A percentile compares a stretch with the other conserved stretches of the same genome.
Conservation (phyloP, 1,140 invertebrate species). For the Andrena cerasifolii region DNA sequence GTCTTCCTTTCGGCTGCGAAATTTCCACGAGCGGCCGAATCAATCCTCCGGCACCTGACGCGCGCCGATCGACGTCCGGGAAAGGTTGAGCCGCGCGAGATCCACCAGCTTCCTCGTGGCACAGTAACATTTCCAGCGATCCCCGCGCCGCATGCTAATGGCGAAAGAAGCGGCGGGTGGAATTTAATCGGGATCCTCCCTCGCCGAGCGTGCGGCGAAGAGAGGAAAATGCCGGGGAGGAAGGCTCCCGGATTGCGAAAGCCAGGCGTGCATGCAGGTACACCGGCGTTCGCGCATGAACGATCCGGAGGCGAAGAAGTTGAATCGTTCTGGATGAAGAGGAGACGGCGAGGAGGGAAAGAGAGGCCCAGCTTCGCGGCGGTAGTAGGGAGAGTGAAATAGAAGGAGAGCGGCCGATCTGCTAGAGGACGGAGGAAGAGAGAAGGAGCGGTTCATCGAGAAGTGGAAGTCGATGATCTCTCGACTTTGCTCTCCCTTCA, state of each 20-base stretch:
- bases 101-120: constrained; percentile 5
- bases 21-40: neutral
- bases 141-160: neutral
- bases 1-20: neutral
- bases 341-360: constrained; percentile 37
- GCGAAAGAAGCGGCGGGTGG: neutral
- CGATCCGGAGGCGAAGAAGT: constrained; percentile 57
- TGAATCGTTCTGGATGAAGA: constrained; percentile 53
- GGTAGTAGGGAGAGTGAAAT: constrained; percentile 26
- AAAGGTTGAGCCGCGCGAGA: neutral
- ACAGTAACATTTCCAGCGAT: constrained; percentile 38
- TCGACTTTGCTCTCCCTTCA: constrained; percentile 71
- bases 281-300: constrained; percentile 49
- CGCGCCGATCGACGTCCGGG: too few relatives aligned
- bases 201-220: neutral
- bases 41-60: neutral
- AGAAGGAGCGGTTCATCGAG: constrained; percentile 43
- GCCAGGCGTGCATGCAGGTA: constrained; percentile 56
- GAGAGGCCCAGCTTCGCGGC: neutral
- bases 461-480: constrained; percentile 74
- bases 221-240: constrained; percentile 30
- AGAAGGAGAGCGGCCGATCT: neutral
- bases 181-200: constrained; percentile 3
- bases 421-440: constrained; percentile 2
- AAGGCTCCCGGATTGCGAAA: constrained; percentile 54